Evolutionary conservation across 1,140 invertebrate genomes (phyloP), one percentile per base, ranked within the genome.

Genomic region (Globodera rostochiensis): DNA sequence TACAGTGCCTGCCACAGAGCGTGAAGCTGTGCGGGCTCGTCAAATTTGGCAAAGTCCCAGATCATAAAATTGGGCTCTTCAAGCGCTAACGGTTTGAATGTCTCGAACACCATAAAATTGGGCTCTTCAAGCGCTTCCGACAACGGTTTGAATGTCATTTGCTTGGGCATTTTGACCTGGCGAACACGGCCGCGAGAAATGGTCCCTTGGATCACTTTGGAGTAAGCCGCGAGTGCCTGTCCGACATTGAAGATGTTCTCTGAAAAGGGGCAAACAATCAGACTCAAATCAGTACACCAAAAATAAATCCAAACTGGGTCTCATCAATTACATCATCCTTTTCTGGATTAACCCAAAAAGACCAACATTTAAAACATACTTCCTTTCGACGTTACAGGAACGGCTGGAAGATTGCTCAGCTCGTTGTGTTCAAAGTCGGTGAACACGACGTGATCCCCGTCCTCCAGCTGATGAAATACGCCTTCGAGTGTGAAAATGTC

Each of bases 131-230:
- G 83, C 6, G 96, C 92, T 81, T 95, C 93, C 71, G 92, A 60
- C 47, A 87, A 73, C 8, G 83, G 82, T 53, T 86, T 92, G 91
- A 98, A 98, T 45, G 91, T 90, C 1, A 98, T 75, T 15, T 91
- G 93, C 90, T 95, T 95, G 5, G 96, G 95, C 94, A 97, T 95
- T 91, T 99, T 99, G 0, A 98, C 96, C 92, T 98, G 95, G 3
- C 94, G 94, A 1, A 94, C 96, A 75, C 96, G 94, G 45, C 97
- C 97, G 25, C 96, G 96, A 91, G 94, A 69, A 78, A 78, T 70
- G 53, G 77, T 60, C 8, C 77, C 77, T n/a, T 78, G 19, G 7
- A 78, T 21, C 6, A 70, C 45, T 45, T 25, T 49, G 4, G 77
- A 78, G 49, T 45, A 69, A 1, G 49, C 64, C 21, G 77, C 53